Conservation (phyloP, 1,140 invertebrate genomes). For the Chironomus striatipennis region DNA sequence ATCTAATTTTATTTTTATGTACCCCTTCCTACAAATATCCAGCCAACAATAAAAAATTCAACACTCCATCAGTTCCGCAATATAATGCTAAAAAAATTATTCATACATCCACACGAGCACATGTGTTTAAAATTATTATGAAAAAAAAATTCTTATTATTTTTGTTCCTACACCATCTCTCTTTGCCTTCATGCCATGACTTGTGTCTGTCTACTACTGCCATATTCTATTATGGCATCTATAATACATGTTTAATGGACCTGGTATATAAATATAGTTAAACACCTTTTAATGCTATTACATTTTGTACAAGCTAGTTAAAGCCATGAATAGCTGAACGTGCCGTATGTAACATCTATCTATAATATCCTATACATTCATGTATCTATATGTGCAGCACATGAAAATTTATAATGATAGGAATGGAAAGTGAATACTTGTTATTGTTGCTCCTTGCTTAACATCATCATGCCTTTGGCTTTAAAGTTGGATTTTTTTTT, state of each 20-base stretch:
- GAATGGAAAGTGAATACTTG: neutral
- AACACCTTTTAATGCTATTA: slow-evolving; percentile 22
- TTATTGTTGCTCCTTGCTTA: neutral
- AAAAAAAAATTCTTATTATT: neutral
- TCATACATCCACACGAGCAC: neutral
- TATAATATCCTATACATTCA: neutral
- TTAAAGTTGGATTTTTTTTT: too few species aligned
- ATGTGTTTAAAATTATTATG: neutral
- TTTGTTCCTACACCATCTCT: neutral
- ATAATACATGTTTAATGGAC: slow-evolving; percentile 19
- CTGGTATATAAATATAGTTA: slow-evolving; percentile 10
- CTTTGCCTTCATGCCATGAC: neutral
- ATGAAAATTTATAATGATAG: slow-evolving; percentile 14
- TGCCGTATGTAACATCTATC: slow-evolving; percentile 15
- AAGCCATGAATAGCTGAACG: neutral
- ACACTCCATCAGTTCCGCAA: too few species aligned
- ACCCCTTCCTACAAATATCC: too few species aligned
- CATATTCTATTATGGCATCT: neutral
- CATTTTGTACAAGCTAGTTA: neutral
- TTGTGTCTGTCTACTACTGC: neutral
- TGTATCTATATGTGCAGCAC: neutral
- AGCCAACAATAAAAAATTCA: too few species aligned
- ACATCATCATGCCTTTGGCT: slow-evolving; percentile 5
- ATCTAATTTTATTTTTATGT: too few species aligned
- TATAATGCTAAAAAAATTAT: too few species aligned